Evolutionary conservation across 2,113 vertebrate species (phyloP).

Genomic region (Apaloderma vittatum): DNA sequence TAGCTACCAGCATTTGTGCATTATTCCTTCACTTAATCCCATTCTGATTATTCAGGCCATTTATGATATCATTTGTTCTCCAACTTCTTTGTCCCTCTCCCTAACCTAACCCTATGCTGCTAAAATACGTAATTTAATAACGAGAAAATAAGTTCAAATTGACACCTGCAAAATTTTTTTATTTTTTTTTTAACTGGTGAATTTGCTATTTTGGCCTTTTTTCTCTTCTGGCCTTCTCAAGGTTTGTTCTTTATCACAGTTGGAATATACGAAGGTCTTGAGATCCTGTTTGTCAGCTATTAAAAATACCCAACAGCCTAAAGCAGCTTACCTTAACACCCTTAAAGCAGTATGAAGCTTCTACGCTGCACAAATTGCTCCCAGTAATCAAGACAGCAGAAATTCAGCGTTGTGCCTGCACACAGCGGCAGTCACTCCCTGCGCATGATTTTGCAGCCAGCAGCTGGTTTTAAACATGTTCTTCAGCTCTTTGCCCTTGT

Average conservation of each 20-base stretch:
- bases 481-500: neutral
- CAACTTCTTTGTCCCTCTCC: neutral
- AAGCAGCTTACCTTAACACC: neutral
- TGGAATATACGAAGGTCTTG: neutral
- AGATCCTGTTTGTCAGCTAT: neutral
- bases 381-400: neutral
- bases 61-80: neutral
- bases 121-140: neutral
- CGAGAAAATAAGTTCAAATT: neutral
- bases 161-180: neutral
- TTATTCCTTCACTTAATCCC: neutral
- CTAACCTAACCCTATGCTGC: neutral
- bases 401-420: neutral
- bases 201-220: neutral
- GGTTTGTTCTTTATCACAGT: neutral
- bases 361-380: neutral
- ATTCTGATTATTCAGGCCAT: neutral
- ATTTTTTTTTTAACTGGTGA: neutral
- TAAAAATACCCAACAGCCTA: neutral
- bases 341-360: neutral
- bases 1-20: neutral
- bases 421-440: neutral
- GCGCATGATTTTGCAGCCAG: neutral
- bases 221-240: neutral
- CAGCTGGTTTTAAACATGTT: neutral